A percentile compares a stretch with the other conserved stretches of the same genome.
These are phyloP conservation scores for Catotricha subobsoleta DNA, from an alignment of 2,888 invertebrate species.

Conservation along the genomic window DNA sequence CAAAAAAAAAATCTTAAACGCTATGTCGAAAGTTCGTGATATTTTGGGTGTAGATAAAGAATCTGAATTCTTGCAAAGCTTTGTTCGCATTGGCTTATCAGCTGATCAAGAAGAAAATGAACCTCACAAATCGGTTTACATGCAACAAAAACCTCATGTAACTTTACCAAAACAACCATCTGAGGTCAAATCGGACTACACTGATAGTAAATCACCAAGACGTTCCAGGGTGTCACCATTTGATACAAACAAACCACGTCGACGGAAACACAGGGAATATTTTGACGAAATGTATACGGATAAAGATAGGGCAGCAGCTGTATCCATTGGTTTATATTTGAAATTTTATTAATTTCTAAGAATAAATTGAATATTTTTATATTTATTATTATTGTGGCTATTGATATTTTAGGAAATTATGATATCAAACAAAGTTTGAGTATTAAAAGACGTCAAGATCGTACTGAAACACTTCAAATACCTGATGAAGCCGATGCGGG, in stretches of 20 bases:
- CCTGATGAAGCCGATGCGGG: conserved; percentile 64
- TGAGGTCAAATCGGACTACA: conserved; percentile 7
- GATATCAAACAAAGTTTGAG: conserved; percentile 75
- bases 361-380: background rate
- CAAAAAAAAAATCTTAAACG: too few species aligned
- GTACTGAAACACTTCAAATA: conserved; percentile 49
- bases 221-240: conserved; percentile 1
- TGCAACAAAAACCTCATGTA: conserved; percentile 7
- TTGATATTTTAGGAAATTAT: conserved; percentile 42
- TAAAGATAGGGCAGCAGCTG: conserved; percentile 79
- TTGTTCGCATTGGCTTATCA: conserved; percentile 48
- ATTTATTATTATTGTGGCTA: background rate
- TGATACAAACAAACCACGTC: background rate
- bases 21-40: conserved; percentile 31
- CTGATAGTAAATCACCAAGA: conserved; percentile 4
- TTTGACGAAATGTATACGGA: conserved; percentile 72
- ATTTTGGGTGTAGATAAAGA: conserved; percentile 50
- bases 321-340: conserved; percentile 36
- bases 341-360: background rate
- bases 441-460: conserved; percentile 60
- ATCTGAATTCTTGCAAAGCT: conserved; percentile 62
- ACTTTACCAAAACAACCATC: conserved; percentile 10
- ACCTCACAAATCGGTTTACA: conserved; percentile 10
- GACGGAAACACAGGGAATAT: conserved; percentile 16
- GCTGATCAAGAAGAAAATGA: conserved; percentile 36